Percentiles rank a stretch among this genome's conserved stretches.
Evolutionary conservation across 23 tunicate genomes (phyloP).

Genomic region (Aplidium turbinatum): DNA sequence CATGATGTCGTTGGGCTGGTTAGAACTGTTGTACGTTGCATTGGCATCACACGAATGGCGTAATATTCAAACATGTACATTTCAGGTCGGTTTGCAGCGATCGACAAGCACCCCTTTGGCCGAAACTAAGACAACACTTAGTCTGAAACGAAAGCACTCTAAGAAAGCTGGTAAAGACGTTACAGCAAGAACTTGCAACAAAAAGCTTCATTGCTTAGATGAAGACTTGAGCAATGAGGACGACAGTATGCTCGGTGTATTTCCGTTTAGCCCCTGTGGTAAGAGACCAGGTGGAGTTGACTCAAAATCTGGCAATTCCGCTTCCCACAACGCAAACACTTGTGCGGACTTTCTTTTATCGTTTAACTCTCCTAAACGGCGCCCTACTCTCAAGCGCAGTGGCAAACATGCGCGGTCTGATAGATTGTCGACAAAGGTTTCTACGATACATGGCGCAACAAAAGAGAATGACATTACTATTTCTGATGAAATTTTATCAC

Average conservation of each 20-base stretch:
- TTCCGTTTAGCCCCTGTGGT: not conserved
- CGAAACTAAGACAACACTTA: not conserved
- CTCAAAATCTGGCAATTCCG: not conserved
- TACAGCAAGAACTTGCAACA: too few relatives aligned
- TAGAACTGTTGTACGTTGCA: too few relatives aligned
- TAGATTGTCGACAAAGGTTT: too few relatives aligned
- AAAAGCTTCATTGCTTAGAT: too few relatives aligned
- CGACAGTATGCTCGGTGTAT: not conserved
- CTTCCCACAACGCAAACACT: not conserved
- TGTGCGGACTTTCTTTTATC: constrained; percentile 17
- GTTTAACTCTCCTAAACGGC: not conserved
- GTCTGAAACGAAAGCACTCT: not conserved
- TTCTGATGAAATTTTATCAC: constrained; percentile 49
- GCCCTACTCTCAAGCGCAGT: constrained; percentile 2
- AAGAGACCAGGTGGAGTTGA: not conserved
- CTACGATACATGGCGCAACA: too few relatives aligned
- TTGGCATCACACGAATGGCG: too few relatives aligned
- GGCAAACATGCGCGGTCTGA: too few relatives aligned
- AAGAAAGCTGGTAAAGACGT: too few relatives aligned
- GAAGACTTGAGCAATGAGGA: not conserved
- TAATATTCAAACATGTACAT: too few relatives aligned
- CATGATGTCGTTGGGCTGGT: too few relatives aligned
- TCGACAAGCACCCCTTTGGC: constrained; percentile 9
- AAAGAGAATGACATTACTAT: constrained; percentile 37
- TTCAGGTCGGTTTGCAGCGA: too few relatives aligned